A percentile compares a stretch with the other conserved stretches of the same genome.
phyloP scores from a whole-genome alignment of 2,888 invertebrate genomes.

The Deladenus siricidicola region DNA sequence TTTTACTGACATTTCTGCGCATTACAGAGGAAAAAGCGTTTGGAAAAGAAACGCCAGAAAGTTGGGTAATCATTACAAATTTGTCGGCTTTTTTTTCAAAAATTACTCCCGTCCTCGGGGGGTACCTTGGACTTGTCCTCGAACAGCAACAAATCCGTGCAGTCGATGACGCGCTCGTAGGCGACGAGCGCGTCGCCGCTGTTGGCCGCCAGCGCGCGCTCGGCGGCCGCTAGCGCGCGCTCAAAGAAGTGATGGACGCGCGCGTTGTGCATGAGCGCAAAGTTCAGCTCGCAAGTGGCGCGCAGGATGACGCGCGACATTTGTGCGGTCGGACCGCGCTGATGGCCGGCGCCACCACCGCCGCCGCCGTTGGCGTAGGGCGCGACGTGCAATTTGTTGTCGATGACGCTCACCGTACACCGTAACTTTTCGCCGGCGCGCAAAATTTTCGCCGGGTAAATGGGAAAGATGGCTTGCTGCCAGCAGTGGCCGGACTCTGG shows the following conservation, averaged over 20 bases:
- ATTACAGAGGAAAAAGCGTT: too few species aligned
- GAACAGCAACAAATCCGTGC: conserved; percentile 12
- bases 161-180: too few species aligned
- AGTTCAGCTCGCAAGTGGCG: conserved; percentile 7
- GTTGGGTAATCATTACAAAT: too few species aligned
- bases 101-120: not conserved
- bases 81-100: too few species aligned
- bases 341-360: not conserved
- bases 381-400: conserved; percentile 12
- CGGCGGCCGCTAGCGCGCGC: not conserved
- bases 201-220: conserved; percentile 1
- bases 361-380: not conserved
- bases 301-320: conserved; percentile 5
- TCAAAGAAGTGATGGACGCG: conserved; percentile 9
- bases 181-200: not conserved
- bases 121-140: too few species aligned
- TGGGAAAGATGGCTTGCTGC: conserved; percentile 23
- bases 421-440: conserved; percentile 8
- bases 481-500: conserved; percentile 16
- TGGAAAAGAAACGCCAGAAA: too few species aligned
- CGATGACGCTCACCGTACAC: conserved; percentile 12
- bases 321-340: not conserved
- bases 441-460: conserved; percentile 13
- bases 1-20: too few species aligned
- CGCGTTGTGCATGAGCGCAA: conserved; percentile 14